A percentile compares a stretch with the other conserved stretches of the same genome.
Evolutionary conservation across 2,888 invertebrate species (phyloP).

Genomic region (Ophion obscuratus): DNA sequence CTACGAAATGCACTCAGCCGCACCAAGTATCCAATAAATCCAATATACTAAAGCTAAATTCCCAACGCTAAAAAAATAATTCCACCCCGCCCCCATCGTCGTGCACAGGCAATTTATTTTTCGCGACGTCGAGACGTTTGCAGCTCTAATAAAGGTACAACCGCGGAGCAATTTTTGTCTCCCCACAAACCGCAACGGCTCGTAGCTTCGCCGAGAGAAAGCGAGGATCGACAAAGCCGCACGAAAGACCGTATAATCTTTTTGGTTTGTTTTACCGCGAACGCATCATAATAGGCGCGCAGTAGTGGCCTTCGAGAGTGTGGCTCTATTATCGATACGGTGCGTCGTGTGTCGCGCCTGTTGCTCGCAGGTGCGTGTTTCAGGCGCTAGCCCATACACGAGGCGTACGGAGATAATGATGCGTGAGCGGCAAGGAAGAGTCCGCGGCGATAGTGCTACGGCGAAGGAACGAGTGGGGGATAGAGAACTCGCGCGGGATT

Average conservation of each 20-base stretch:
- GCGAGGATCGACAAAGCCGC: background rate
- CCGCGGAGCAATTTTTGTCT: background rate
- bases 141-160: background rate
- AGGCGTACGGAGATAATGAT: slow-evolving; percentile 41
- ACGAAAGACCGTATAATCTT: background rate
- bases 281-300: background rate
- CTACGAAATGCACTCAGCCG: too few relatives aligned
- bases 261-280: background rate
- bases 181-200: background rate
- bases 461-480: slow-evolving; percentile 69
- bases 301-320: slow-evolving; percentile 16
- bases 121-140: background rate
- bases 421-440: slow-evolving; percentile 39
- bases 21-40: too few relatives aligned
- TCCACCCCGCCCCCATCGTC: background rate
- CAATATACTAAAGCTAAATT: background rate
- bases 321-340: background rate
- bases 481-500: slow-evolving; percentile 74
- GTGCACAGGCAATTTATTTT: background rate
- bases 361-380: background rate
- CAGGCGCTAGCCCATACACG: background rate
- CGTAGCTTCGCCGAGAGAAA: slow-evolving; percentile 1
- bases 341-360: background rate
- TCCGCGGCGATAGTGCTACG: slow-evolving; percentile 1
- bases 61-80: background rate